Percentiles rank a stretch among this genome's conserved stretches.
Evolutionary conservation across 2,113 vertebrate species (phyloP).

Genomic region (Paramormyrops kingsleyae): DNA sequence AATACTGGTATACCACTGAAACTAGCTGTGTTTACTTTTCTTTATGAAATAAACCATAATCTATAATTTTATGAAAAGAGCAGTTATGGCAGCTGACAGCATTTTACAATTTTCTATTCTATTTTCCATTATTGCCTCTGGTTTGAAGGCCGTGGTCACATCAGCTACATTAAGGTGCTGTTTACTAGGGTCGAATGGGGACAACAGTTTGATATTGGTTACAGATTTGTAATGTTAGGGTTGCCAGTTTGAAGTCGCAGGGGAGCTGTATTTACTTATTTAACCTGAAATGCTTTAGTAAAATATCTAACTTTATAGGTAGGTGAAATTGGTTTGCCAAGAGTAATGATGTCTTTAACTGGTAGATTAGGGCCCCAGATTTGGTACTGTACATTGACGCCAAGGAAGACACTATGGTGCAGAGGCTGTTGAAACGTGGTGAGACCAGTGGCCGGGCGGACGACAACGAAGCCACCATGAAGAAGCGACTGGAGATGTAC

Average conservation of each 20-base stretch:
- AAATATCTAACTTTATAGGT: neutral
- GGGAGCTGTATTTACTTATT: neutral
- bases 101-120: neutral
- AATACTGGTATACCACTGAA: neutral
- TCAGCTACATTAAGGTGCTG: neutral
- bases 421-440: conserved; percentile 82
- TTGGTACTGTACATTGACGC: conserved; percentile 90
- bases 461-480: conserved; percentile 95
- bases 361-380: conserved; percentile 77
- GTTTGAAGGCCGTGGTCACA: neutral
- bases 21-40: neutral
- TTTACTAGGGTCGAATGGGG: neutral
- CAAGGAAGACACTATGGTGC: conserved; percentile 82
- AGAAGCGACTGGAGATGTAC: conserved; percentile 88
- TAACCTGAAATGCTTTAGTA: neutral
- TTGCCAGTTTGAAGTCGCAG: neutral
- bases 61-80: neutral
- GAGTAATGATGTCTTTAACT: neutral
- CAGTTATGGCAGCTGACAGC: neutral
- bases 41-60: neutral
- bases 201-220: neutral
- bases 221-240: neutral
- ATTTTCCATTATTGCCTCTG: neutral
- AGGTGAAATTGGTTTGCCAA: neutral
- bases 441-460: conserved; percentile 88